Evolutionary conservation across 2,113 vertebrate species (phyloP), one percentile per base, ranked within the genome.

Genomic region (Gyps fulvus): DNA sequence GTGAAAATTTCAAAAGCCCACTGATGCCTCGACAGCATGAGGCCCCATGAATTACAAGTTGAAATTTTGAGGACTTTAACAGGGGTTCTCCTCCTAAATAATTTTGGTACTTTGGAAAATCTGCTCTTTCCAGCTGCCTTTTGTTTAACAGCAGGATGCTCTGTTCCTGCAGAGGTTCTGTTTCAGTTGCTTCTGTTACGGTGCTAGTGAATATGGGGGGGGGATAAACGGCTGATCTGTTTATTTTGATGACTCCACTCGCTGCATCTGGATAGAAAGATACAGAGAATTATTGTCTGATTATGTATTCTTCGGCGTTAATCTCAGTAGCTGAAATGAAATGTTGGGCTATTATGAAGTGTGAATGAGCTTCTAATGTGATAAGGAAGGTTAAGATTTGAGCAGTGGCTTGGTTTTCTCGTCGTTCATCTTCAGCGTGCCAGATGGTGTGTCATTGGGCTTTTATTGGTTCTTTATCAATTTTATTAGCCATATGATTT

Each of bases 401-500:
- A 90, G 59, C 63, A 83, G 90, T 49, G 45, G 73, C 49, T 95
- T 81, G 76, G 62, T 94, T 95, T 94, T 90, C 94, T 92, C 47
- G 45, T 89, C 87, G 42, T 96, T 96, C 96, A 87, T 97, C 94
- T 96, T 93, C 83, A 91, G 93, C 3, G 0, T 15, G 72, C 91
- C 95, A 96, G 89, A 95, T 83, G 95, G 96, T 90, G 70, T 95
- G 80, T 90, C 90, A 52, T 31, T 10, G 59, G 89, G 93, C 70
- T 95, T 97, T 97, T 97, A 98, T 94, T 96, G 94, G 94, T 95
- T 86, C 97, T 98, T 98, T 95, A 98, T 98, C 98, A 97, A 94
- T 97, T 98, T 98, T 98, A 98, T 97, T 97, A 93, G 95, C 95
- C 89, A 74, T 96, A 91, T 79, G 96, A 97, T 97, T 98, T 98